A percentile compares a stretch with the other conserved stretches of the same genome.
Evolutionary conservation across 1,140 invertebrate species (phyloP).

Genomic region (Drosophila azteca): DNA sequence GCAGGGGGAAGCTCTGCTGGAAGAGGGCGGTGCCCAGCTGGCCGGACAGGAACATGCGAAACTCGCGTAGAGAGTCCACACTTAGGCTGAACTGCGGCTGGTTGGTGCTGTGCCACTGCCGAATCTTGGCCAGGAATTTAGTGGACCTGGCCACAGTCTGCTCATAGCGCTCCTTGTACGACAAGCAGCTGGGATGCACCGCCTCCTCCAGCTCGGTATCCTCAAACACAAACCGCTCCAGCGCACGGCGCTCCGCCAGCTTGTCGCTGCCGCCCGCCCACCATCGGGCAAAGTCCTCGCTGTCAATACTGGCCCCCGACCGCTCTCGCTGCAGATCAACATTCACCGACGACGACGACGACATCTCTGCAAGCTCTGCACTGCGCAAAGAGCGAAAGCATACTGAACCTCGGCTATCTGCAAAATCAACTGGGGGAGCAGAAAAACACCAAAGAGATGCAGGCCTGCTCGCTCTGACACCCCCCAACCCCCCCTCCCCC

Average conservation of each 20-base stretch:
- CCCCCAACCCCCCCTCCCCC: no score
- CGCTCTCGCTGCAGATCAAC: slow-evolving; percentile 89
- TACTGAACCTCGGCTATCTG: slow-evolving; percentile 2
- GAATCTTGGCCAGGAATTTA: slow-evolving; percentile 88
- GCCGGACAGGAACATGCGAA: slow-evolving; percentile 86
- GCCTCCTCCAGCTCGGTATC: slow-evolving; percentile 88
- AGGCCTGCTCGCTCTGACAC: no score
- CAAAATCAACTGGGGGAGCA: no score
- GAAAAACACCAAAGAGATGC: no score
- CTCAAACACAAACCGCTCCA: slow-evolving; percentile 89
- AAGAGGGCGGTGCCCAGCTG: slow-evolving; percentile 90
- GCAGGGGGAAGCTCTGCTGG: slow-evolving; percentile 90
- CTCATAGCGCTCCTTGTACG: slow-evolving; percentile 93
- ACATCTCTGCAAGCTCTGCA: neutral
- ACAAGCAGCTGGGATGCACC: slow-evolving; percentile 90
- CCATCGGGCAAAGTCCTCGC: slow-evolving; percentile 90
- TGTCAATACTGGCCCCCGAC: slow-evolving; percentile 89
- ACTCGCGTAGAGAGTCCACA: slow-evolving; percentile 56
- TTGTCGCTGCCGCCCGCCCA: slow-evolving; percentile 90
- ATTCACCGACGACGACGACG: slow-evolving; percentile 34
- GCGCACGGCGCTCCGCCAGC: slow-evolving; percentile 77
- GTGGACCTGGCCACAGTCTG: slow-evolving; percentile 90
- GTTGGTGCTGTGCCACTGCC: slow-evolving; percentile 85
- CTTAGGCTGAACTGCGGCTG: slow-evolving; percentile 12
- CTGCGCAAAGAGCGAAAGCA: neutral